These are phyloP conservation scores for Darevskia mixta DNA, from an alignment of 2,797 vertebrate species.

Conservation along the genomic window DNA sequence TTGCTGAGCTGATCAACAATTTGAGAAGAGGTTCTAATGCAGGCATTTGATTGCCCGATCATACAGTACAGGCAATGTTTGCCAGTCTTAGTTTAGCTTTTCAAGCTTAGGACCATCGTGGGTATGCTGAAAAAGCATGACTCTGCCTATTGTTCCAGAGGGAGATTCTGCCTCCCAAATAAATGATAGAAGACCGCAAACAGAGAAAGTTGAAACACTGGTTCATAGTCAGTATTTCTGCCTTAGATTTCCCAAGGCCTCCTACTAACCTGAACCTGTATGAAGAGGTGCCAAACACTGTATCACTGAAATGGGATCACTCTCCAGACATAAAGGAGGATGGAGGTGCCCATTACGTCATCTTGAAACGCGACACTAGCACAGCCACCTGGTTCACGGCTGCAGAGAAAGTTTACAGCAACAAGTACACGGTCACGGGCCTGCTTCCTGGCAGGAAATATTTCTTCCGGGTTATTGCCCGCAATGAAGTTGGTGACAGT, in stretches of 20 bases:
- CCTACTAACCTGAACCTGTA: conserved; percentile 73
- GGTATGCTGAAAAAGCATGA: too few species aligned
- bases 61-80: neutral
- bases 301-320: conserved; percentile 79
- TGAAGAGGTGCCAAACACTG: conserved; percentile 77
- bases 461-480: conserved; percentile 78
- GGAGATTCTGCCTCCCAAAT: neutral
- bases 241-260: conserved; percentile 73
- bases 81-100: neutral
- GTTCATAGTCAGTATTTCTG: conserved; percentile 3
- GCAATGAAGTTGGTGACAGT: conserved; percentile 73
- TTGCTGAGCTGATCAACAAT: neutral
- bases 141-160: neutral
- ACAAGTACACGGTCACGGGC: conserved; percentile 75
- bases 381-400: conserved; percentile 76
- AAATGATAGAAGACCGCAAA: neutral
- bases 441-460: conserved; percentile 79
- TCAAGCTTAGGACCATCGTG: neutral
- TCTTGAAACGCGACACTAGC: conserved; percentile 78
- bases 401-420: conserved; percentile 74
- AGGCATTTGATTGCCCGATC: neutral
- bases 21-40: neutral
- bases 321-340: conserved; percentile 72
- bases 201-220: neutral
- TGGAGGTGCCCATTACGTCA: conserved; percentile 69